phyloP scores from a whole-genome alignment of 2,797 vertebrate genomes.

The Lemur catta region DNA sequence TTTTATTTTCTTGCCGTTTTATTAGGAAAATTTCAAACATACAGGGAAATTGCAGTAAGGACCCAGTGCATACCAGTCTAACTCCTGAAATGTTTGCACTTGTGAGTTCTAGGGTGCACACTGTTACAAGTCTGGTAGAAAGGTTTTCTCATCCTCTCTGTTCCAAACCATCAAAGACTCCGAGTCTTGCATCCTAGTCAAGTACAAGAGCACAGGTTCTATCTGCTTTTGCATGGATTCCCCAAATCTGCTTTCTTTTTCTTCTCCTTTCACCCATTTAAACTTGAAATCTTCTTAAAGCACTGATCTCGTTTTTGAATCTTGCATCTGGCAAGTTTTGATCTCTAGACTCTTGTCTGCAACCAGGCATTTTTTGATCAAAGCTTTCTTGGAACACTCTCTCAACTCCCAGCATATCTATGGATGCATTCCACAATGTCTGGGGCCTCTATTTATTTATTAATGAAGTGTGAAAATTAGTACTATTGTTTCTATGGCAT shows the following conservation, averaged over 20 bases:
- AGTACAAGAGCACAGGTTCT: slow-evolving; percentile 19
- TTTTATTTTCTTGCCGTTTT: neutral
- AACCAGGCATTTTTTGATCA: neutral
- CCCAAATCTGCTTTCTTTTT: neutral
- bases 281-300: slow-evolving; percentile 26
- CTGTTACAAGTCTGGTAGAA: slow-evolving; percentile 32
- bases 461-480: slow-evolving; percentile 45
- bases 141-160: neutral
- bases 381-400: neutral
- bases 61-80: neutral
- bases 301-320: neutral
- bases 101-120: slow-evolving; percentile 32
- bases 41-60: neutral
- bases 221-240: slow-evolving; percentile 36
- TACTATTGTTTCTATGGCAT: neutral
- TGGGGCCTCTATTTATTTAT: slow-evolving; percentile 30
- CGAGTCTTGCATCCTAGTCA: slow-evolving; percentile 48
- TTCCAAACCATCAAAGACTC: slow-evolving; percentile 23
- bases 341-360: neutral
- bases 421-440: neutral
- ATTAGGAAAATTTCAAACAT: neutral
- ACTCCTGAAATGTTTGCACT: slow-evolving; percentile 52
- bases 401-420: neutral
- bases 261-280: neutral
- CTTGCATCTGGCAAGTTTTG: neutral